A percentile compares a stretch with the other conserved stretches of the same genome.
phyloP scores from a whole-genome alignment of 2,888 invertebrate genomes.

The Acrobasis suavella region DNA sequence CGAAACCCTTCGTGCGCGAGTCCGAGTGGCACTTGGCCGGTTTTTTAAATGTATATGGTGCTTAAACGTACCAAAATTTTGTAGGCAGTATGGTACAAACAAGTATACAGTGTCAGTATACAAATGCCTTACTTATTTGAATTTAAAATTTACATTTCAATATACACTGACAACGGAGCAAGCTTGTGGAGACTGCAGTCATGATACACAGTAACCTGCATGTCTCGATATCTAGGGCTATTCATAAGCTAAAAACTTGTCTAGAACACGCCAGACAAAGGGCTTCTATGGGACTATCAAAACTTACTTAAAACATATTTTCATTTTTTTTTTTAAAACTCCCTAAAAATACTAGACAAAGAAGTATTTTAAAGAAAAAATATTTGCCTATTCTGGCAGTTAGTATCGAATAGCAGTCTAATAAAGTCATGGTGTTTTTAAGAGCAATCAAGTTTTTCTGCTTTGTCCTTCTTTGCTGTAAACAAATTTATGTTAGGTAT shows the following conservation, averaged over 20 bases:
- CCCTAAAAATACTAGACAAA: neutral
- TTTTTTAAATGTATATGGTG: neutral
- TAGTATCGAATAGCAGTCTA: no score
- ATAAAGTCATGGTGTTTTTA: neutral
- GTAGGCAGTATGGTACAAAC: no score
- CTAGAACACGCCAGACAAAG: neutral
- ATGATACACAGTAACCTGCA: neutral
- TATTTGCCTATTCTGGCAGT: no score
- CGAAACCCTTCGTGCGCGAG: no score
- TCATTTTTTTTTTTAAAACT: neutral
- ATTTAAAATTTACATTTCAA: neutral
- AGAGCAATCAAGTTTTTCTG: neutral
- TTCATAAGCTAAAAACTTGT: neutral
- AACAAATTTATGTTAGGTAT: constrained; percentile 25
- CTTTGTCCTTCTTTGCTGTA: constrained; percentile 3
- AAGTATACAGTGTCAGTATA: neutral
- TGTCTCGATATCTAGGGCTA: neutral
- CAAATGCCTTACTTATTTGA: neutral
- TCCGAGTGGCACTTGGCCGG: no score
- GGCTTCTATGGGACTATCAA: neutral
- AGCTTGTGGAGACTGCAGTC: constrained; percentile 1
- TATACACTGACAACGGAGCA: neutral
- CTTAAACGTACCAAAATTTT: neutral
- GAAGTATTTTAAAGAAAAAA: neutral
- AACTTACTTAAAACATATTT: no score